These are phyloP conservation scores for Tenualosa thibaudeaui DNA, from an alignment of 2,797 vertebrate genomes.

Conservation along the genomic window DNA sequence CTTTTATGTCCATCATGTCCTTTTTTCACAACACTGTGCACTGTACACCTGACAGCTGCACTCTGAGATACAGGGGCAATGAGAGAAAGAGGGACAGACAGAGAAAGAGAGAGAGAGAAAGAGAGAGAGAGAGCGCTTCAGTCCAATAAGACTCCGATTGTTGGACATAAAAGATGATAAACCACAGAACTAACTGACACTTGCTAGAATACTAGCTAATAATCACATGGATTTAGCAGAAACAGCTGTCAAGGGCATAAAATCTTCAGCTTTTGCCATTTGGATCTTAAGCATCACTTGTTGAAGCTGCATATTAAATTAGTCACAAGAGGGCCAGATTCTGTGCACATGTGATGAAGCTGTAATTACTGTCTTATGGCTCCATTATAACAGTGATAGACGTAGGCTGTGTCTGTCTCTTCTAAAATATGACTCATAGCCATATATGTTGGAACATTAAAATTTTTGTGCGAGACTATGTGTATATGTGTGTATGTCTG, in stretches of 20 bases:
- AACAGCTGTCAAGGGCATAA: not conserved
- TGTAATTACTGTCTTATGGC: not conserved
- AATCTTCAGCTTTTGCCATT: not conserved
- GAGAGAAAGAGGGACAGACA: not conserved
- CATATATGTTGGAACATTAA: slow-evolving; percentile 23
- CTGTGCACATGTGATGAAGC: not conserved
- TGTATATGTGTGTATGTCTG: not conserved
- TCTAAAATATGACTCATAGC: not conserved
- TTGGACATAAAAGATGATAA: slow-evolving; percentile 11
- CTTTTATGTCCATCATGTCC: not conserved
- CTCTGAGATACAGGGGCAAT: not conserved
- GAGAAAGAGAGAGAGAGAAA: not conserved
- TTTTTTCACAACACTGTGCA: not conserved
- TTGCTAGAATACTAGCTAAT: not conserved
- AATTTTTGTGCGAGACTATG: not conserved
- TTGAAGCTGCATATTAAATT: not conserved
- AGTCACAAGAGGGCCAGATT: not conserved
- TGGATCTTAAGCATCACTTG: not conserved
- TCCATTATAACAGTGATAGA: not conserved
- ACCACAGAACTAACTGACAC: not conserved
- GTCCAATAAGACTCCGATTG: not conserved
- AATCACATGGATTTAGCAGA: not conserved
- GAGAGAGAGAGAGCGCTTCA: not conserved
- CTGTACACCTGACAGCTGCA: slow-evolving; percentile 6
- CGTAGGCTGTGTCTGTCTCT: not conserved